Evolutionary conservation across 2,113 vertebrate genomes (phyloP).

Genomic region (Caranx ignobilis): DNA sequence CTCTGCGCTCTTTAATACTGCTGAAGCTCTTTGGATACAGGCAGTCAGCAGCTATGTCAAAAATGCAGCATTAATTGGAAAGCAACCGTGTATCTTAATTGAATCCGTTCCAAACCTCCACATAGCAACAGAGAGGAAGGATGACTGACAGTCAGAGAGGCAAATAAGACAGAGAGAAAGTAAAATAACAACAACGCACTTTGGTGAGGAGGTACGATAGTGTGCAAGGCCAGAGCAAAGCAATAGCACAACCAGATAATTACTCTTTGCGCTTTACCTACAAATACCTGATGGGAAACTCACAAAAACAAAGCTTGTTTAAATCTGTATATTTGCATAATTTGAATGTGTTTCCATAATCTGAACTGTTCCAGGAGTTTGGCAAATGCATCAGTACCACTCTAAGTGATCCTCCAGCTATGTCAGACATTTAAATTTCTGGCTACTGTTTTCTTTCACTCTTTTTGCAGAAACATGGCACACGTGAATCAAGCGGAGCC

Average conservation of each 20-base stretch:
- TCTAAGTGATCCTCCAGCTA: neutral
- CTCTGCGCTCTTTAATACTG: constrained; percentile 11
- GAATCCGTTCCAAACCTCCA: neutral
- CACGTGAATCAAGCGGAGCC: constrained; percentile 3
- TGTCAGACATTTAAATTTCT: neutral
- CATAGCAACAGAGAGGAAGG: neutral
- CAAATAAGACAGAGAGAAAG: neutral
- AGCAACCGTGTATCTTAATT: neutral
- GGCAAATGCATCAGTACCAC: neutral
- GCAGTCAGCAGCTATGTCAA: neutral
- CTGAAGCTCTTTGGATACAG: neutral
- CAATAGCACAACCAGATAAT: neutral
- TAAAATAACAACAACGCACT: neutral
- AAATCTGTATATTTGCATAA: neutral
- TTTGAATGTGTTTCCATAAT: neutral
- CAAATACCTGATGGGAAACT: neutral
- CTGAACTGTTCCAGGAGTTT: neutral
- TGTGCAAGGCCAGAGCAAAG: neutral
- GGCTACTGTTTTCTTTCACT: neutral
- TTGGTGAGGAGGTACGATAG: neutral
- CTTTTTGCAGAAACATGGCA: constrained; percentile 5
- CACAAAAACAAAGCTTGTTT: neutral
- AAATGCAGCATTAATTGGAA: neutral
- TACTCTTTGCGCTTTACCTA: neutral
- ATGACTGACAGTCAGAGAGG: too few relatives aligned